Evolutionary conservation across 2,113 vertebrate species (phyloP), one percentile per base, ranked within the genome.

Genomic region (Prochilodus magdalenae): DNA sequence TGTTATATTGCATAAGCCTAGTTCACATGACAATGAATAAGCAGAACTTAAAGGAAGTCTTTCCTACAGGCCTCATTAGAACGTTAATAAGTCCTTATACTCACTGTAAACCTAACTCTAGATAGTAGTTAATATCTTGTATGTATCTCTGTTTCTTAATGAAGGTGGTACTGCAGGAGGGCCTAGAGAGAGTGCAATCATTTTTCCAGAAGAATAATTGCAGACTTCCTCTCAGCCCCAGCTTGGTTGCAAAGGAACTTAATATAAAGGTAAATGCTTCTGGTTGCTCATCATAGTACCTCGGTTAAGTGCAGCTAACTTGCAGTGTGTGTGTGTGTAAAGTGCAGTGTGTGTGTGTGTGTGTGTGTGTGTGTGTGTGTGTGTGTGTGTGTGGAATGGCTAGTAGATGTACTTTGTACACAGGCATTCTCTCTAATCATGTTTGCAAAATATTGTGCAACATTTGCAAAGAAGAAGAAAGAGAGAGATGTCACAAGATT

Each of bases 161-260:
- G 5, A 86, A 99, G 98, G 90, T 92, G 82, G 95, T 96, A 49
- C 94, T 99, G 53, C 96, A 97, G 86, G 97, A 95, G 75, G 96
- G 97, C 10, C 96, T 99, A 89, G 98, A 97, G 87, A 94, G 93
- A n/a, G 92, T 98, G 20, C 97, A 98, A 88, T 94, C 95, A 16
- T 96, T 98, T 87, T 97, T 99, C 92, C 90, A 96, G 89, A 96
- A 90, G 89, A 96, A 95, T 88, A 95, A 92, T 84, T 98, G 97
- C 59, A 94, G 96, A 66, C 91, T 99, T 55, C 98, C 98, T 66
- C 96, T 99, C 77, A 96, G 94, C 86, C 97, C 98, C 83, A 97
- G 97, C 85, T 93, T 99, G 71, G 96, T 98, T 88, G 97, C 96
- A 84, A 98, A 97, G 85, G 96, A 96, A 75, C 92, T 99, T 40